Evolutionary conservation across 2,113 vertebrate genomes (phyloP), one percentile per base, ranked within the genome.

Genomic region (Hemiprocne comata): DNA sequence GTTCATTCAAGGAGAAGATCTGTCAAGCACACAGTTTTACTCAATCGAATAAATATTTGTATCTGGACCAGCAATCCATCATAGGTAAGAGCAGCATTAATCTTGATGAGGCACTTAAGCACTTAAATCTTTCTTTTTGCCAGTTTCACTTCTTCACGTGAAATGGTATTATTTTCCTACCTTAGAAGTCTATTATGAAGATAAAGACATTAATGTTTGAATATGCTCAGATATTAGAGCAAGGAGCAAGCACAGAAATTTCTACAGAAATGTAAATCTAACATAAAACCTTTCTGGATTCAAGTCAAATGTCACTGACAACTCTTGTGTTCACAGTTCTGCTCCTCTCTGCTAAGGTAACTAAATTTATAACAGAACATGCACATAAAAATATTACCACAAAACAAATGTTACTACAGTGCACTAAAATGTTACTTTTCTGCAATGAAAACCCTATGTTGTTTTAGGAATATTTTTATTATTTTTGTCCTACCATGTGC

Each of bases 231-330:
- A 26, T 54, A 40, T 20, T 77, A 81, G 14, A 55, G 19, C 18
- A 79, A 86, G n/a, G 9, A 6, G 13, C 0, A 0, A 88, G 33
- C 1, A 3, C 6, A 88, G 21, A 77, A 10, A 50, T 73, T 51
- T 91, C 17, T 57, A 38, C 15, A 76, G 33, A 71, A 86, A 70
- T 24, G 2, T 29, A 75, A 85, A 77, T 38, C 33, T 71, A 54
- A 72, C 9, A 61, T 8, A 40, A 73, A 50, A 7, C 15, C 26
- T 46, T 82, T 70, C 17, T 19, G 55, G 48, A 64, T 40, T 87
- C 34, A 78, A 67, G 42, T 34, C 48, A 90, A 84, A 86, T 26
- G 36, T 36, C 42, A 66, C 40, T 50, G 34, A 28, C 34, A 79
- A 21, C 42, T 70, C 55, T 9, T 46, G 25, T 25, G 31, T 26